Conservation (phyloP, 2,797 vertebrate species). For the Coccyzus lansbergi region DNA sequence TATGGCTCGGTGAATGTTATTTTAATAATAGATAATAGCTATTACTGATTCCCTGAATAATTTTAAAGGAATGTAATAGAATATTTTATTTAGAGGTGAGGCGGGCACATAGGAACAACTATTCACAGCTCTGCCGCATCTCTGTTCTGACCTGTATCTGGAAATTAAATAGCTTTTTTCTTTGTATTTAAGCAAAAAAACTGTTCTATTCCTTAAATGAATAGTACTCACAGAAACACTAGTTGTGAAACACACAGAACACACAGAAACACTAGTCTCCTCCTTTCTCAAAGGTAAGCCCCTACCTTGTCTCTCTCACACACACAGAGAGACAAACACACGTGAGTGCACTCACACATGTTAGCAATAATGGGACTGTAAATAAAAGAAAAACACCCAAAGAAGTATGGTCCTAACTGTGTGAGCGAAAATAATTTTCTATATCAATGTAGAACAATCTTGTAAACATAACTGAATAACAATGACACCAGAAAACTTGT, state of each 20-base stretch:
- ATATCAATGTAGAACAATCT: background rate
- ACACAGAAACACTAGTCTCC: background rate
- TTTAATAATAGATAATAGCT: slow-evolving; percentile 72
- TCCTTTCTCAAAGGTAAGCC: background rate
- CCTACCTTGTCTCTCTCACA: background rate
- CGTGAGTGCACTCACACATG: no score
- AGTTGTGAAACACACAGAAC: background rate
- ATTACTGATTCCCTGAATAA: slow-evolving; percentile 51
- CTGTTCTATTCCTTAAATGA: background rate
- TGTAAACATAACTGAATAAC: background rate
- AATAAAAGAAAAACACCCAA: background rate
- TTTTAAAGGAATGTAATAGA: slow-evolving; percentile 44
- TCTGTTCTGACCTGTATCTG: slow-evolving; percentile 24
- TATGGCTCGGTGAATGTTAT: slow-evolving; percentile 22
- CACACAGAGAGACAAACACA: fast-evolving
- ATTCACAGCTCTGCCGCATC: slow-evolving; percentile 9
- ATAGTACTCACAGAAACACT: background rate
- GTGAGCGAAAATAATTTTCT: background rate
- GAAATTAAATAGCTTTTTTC: background rate
- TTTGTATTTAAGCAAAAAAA: background rate
- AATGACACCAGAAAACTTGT: background rate
- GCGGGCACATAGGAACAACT: background rate
- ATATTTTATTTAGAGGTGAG: background rate
- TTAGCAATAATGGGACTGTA: background rate
- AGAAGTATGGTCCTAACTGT: background rate